Evolutionary conservation across 2,113 vertebrate genomes (phyloP).

Genomic region (Talpa occidentalis): DNA sequence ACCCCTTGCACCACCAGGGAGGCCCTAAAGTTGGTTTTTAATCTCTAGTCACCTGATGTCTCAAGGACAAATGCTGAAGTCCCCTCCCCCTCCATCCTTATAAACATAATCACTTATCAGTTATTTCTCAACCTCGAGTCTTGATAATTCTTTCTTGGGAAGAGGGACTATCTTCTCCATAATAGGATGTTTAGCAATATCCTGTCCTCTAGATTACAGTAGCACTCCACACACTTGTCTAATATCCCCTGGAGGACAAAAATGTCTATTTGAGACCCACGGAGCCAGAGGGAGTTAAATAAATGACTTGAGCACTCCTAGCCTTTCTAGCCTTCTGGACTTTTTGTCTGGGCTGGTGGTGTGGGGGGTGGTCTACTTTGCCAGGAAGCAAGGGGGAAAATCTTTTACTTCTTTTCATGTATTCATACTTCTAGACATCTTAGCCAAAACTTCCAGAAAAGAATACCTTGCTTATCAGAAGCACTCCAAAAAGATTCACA

Average conservation of each 20-base stretch:
- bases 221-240: neutral
- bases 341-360: neutral
- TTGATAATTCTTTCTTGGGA: neutral
- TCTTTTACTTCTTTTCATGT: neutral
- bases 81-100: neutral
- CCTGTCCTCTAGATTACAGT: neutral
- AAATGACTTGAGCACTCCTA: neutral
- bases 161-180: neutral
- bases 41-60: neutral
- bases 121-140: conserved; percentile 38
- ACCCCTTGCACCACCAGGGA: no score
- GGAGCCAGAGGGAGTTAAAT: conserved; percentile 5
- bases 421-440: neutral
- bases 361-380: neutral
- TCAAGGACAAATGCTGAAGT: neutral
- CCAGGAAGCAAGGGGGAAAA: neutral
- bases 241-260: neutral
- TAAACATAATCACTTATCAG: neutral
- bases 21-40: conserved; percentile 14
- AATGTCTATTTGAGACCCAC: neutral
- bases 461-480: neutral
- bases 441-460: conserved; percentile 33
- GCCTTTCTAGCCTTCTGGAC: neutral
- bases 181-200: conserved; percentile 11
- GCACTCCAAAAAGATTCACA: conserved; percentile 6